Conservation (phyloP, 2,797 vertebrate genomes). For the Okamejei kenojei region DNA sequence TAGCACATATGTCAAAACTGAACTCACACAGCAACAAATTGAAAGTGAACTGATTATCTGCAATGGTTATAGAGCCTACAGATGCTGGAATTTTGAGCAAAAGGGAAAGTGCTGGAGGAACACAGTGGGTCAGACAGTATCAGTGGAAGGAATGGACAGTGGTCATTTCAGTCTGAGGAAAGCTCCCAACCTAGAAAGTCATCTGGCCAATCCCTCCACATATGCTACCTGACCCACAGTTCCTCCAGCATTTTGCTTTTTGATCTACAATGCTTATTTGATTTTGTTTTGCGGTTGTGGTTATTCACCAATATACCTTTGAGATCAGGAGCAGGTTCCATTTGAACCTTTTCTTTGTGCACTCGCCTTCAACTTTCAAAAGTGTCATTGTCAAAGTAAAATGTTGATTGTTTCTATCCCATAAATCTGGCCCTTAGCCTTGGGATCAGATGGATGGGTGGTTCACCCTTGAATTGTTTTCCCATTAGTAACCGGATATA, state of each 20-base stretch:
- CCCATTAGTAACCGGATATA: not conserved
- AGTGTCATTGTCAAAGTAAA: not conserved
- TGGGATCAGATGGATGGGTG: not conserved
- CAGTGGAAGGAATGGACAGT: too few relatives aligned
- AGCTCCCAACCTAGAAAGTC: too few relatives aligned
- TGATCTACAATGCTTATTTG: not conserved
- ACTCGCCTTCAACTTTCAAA: not conserved
- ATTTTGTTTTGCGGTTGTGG: not conserved
- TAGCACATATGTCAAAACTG: not conserved
- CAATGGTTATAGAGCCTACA: not conserved
- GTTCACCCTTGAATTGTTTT: not conserved
- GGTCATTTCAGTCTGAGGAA: too few relatives aligned
- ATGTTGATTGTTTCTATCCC: not conserved
- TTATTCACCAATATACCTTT: not conserved
- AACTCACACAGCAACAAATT: not conserved
- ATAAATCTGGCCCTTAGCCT: not conserved
- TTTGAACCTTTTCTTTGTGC: not conserved
- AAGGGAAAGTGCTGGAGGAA: too few relatives aligned
- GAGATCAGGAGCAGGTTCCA: not conserved
- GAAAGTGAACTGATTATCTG: not conserved
- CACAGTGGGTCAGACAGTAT: too few relatives aligned
- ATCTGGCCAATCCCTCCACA: too few relatives aligned
- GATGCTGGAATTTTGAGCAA: too few relatives aligned
- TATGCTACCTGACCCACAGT: too few relatives aligned
- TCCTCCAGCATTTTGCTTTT: too few relatives aligned